Conservation (phyloP, 2,888 invertebrate species). For the Dorcus parallelipipedus region DNA sequence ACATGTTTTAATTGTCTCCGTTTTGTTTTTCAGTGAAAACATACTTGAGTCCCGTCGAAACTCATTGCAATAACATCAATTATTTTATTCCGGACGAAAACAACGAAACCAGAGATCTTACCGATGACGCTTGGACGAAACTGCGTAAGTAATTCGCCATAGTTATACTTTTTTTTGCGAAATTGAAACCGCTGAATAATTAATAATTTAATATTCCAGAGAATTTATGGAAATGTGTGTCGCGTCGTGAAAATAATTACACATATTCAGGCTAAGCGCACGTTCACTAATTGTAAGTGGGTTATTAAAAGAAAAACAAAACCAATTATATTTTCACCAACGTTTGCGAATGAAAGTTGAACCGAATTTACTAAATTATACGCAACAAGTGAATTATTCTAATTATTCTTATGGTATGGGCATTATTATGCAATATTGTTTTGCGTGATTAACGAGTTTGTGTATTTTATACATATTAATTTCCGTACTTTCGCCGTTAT, state of each 20-base stretch:
- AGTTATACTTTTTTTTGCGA: neutral
- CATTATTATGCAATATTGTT: too few relatives aligned
- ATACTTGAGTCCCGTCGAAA: slow-evolving; percentile 88
- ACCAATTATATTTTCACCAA: neutral
- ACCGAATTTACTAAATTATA: too few relatives aligned
- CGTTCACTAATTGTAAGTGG: neutral
- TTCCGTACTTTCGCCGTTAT: too few relatives aligned
- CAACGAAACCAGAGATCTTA: slow-evolving; percentile 74
- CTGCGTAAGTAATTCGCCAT: slow-evolving; percentile 59
- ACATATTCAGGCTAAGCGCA: neutral
- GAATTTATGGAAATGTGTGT: neutral
- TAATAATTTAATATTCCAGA: neutral
- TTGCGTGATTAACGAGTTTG: too few relatives aligned
- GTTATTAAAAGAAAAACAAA: neutral
- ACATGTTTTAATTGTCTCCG: neutral
- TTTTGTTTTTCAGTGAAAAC: slow-evolving; percentile 69
- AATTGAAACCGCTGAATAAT: neutral
- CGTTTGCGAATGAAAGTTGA: neutral
- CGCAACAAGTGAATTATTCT: too few relatives aligned
- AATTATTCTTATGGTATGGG: too few relatives aligned
- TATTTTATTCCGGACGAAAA: slow-evolving; percentile 90
- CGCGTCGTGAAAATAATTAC: slow-evolving; percentile 1
- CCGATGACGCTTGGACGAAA: slow-evolving; percentile 81
- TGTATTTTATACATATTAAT: too few relatives aligned
- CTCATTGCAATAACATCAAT: slow-evolving; percentile 91